Base-by-base conservation (phyloP, 2,797 vertebrate species). In the Phrynocephalus forsythii region DNA sequence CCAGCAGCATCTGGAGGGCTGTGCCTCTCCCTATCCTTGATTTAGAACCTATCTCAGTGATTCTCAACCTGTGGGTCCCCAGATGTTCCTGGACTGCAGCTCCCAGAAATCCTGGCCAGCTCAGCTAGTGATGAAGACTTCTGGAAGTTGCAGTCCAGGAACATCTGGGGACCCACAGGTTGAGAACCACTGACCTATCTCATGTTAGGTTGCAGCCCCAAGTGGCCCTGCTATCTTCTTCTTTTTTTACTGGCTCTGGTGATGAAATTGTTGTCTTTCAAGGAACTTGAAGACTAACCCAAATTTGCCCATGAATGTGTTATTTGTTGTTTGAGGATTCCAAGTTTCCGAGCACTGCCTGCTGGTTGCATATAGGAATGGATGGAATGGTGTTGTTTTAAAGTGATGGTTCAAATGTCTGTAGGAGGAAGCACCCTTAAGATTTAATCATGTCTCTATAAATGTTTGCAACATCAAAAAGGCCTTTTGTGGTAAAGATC, bases 401-500 rank as follows among this genome's bases (percentile, higher is more conserved):
- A 73, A 86, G 33, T 66, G 11, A 56, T 52, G n/a, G 9, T 86
- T 69, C 68, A 78, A 44, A 52, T 56, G 63, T 69, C 28, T 38
- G 24, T 18, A 38, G 73, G 80, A 77, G 28, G 73, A 77, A 72
- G 77, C 3, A n/a, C 26, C 10, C 16, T 86, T 72, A 78, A 22
- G 18, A 9, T 71, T 78, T 78, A 44, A 28, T 79, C 38, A 7
- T 60, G 24, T 20, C 16, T 33, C 16, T 7, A 28, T n/a, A 60
- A 87, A 83, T 28, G 18, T 60, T 63, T 60, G 30, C 26, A 84
- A 60, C 24, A 63, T 72, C 52, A 72, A 84, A 44, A 77, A 71
- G 82, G 16, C 24, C 38, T 81, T 52, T 76, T 67, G 44, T 10
- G 63, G 7, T 33, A 48, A 5, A 44, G 33, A 63, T 79, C 50